These are phyloP conservation scores for Atherix ibis DNA, from an alignment of 2,888 invertebrate genomes.

Conservation along the genomic window DNA sequence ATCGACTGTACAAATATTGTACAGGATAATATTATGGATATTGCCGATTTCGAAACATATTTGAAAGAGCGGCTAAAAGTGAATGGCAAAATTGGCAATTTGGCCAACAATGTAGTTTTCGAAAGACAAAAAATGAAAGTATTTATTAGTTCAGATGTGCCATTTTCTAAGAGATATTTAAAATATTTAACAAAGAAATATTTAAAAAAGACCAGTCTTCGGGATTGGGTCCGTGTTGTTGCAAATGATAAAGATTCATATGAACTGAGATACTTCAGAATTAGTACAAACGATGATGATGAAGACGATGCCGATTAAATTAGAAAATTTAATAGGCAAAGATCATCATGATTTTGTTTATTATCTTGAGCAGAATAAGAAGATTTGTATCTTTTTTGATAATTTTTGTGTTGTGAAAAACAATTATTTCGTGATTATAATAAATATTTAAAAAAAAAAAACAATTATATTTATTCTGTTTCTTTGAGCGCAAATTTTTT, in stretches of 20 bases:
- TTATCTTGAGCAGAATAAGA: no score
- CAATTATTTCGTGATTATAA: no score
- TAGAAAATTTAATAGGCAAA: no score
- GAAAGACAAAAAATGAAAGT: slow-evolving; percentile 90
- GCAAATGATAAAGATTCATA: slow-evolving; percentile 91
- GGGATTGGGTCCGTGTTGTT: slow-evolving; percentile 99
- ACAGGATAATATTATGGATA: slow-evolving; percentile 98
- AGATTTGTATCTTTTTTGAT: no score
- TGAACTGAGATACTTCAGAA: slow-evolving; percentile 99
- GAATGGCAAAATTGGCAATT: slow-evolving; percentile 90
- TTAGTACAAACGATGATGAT: slow-evolving; percentile 70
- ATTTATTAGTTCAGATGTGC: slow-evolving; percentile 73
- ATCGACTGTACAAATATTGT: slow-evolving; percentile 99
- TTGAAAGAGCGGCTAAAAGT: slow-evolving; percentile 84
- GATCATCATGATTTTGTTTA: no score
- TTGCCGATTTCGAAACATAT: slow-evolving; percentile 87
- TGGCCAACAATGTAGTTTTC: slow-evolving; percentile 77
- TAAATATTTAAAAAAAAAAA: no score
- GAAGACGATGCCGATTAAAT: slow-evolving; percentile 48
- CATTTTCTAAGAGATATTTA: slow-evolving; percentile 81
- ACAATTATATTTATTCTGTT: no score
- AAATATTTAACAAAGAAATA: no score
- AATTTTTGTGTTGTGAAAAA: no score
- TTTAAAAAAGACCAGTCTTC: slow-evolving; percentile 96
- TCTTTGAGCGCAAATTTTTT: no score